These are phyloP conservation scores for Dorcus hopei DNA, from an alignment of 2,888 invertebrate genomes.

Conservation along the genomic window DNA sequence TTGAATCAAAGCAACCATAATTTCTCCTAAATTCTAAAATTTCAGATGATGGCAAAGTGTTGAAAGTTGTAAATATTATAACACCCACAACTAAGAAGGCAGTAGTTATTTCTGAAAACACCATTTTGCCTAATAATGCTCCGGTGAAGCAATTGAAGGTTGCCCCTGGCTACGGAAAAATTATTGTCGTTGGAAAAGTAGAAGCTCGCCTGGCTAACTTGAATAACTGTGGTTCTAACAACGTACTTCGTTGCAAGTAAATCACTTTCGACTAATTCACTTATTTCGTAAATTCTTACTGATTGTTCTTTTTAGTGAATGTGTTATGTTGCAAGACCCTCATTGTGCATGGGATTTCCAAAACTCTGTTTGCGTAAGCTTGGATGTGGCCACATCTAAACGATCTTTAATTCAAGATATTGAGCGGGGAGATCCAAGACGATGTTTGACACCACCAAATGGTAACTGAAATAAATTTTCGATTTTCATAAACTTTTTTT, in stretches of 20 bases:
- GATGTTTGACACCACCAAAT: constrained; percentile 48
- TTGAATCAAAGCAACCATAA: background rate
- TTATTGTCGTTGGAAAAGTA: constrained; percentile 86
- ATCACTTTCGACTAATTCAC: constrained; percentile 4
- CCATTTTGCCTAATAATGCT: constrained; percentile 67
- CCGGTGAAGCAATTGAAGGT: constrained; percentile 76
- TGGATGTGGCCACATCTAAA: constrained; percentile 47
- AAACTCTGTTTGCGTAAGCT: constrained; percentile 54
- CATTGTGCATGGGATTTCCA: constrained; percentile 93
- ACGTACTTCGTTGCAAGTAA: constrained; percentile 58
- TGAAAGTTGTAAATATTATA: constrained; percentile 84
- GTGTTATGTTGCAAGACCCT: constrained; percentile 91
- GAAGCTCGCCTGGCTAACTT: constrained; percentile 82
- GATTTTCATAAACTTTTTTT: background rate
- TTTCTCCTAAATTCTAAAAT: constrained; percentile 16
- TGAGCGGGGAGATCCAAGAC: constrained; percentile 63
- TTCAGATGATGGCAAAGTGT: constrained; percentile 84
- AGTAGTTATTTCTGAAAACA: constrained; percentile 80
- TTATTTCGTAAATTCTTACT: constrained; percentile 1
- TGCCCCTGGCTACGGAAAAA: constrained; percentile 70
- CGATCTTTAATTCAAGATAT: constrained; percentile 66
- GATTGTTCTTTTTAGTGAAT: constrained; percentile 57
- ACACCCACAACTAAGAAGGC: constrained; percentile 61
- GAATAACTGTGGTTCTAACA: constrained; percentile 67
- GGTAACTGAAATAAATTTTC: constrained; percentile 22